phyloP scores from a whole-genome alignment of 2,113 vertebrate genomes.

The Ovis canadensis region DNA sequence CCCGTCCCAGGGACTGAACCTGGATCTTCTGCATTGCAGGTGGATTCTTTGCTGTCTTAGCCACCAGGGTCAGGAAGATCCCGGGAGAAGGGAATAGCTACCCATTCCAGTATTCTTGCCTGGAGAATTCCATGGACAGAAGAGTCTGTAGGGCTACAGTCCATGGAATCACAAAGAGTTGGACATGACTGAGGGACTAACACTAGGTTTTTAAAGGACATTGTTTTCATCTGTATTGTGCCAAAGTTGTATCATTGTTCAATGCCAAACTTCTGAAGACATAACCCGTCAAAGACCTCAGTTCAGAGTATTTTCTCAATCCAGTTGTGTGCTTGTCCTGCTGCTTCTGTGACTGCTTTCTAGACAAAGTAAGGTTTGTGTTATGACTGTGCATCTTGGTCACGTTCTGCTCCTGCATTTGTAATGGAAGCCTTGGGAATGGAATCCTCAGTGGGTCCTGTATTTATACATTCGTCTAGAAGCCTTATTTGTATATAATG shows the following conservation, averaged over 20 bases:
- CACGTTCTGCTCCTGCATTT: slow-evolving; percentile 27
- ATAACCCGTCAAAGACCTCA: not conserved
- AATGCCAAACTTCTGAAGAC: slow-evolving; percentile 37
- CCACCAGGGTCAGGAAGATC: not conserved
- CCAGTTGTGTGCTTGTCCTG: not conserved
- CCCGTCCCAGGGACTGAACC: not conserved
- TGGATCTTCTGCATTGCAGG: not conserved
- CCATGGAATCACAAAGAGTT: not conserved
- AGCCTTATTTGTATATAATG: slow-evolving; percentile 80
- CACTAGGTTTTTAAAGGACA: not conserved
- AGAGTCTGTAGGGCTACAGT: not conserved
- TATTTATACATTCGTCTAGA: slow-evolving; percentile 62
- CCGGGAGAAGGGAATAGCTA: not conserved
- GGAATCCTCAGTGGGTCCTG: slow-evolving; percentile 51
- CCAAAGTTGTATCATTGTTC: slow-evolving; percentile 40
- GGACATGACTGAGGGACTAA: not conserved
- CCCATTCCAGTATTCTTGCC: not conserved
- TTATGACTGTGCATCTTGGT: not conserved
- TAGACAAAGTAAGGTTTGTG: slow-evolving; percentile 64
- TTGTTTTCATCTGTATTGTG: not conserved
- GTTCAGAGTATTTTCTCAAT: not conserved
- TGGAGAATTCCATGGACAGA: not conserved
- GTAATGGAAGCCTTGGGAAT: slow-evolving; percentile 45
- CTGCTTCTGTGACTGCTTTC: slow-evolving; percentile 41
- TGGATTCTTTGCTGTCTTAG: not conserved